These are phyloP conservation scores for Mechanitis messenoides DNA, from an alignment of 2,888 invertebrate genomes.

Conservation along the genomic window DNA sequence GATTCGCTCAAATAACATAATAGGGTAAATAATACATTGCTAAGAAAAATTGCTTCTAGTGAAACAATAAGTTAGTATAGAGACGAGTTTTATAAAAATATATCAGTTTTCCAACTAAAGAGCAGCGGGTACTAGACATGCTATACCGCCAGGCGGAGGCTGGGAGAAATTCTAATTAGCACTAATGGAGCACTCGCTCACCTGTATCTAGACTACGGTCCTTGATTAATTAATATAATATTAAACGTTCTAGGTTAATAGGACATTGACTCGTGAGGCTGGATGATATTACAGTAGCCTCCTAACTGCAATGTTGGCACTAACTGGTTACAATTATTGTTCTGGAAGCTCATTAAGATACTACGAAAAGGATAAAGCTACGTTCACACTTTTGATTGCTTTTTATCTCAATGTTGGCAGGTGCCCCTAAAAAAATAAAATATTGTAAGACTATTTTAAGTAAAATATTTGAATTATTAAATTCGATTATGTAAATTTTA, in stretches of 20 bases:
- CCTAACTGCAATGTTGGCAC: slow-evolving; percentile 16
- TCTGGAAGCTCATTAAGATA: slow-evolving; percentile 10
- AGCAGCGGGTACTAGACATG: not conserved
- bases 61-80: not conserved
- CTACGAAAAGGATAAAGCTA: slow-evolving; percentile 5
- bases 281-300: slow-evolving; percentile 10
- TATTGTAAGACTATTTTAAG: too few relatives aligned
- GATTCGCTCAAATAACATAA: too few relatives aligned
- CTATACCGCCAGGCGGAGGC: slow-evolving; percentile 25
- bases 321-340: slow-evolving; percentile 9
- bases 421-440: not conserved
- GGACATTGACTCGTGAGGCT: slow-evolving; percentile 29
- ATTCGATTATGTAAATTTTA: too few relatives aligned
- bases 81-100: not conserved
- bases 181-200: slow-evolving; percentile 63
- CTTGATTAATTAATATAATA: slow-evolving; percentile 39
- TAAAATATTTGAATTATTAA: too few relatives aligned
- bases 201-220: slow-evolving; percentile 50
- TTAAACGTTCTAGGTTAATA: slow-evolving; percentile 26
- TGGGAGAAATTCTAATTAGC: slow-evolving; percentile 66
- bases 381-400: slow-evolving; percentile 2
- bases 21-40: too few relatives aligned
- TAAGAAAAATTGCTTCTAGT: too few relatives aligned
- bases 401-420: not conserved
- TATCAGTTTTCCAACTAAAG: not conserved